Evolutionary conservation across 2,888 invertebrate species (phyloP), one percentile per base, ranked within the genome.

Genomic region (Phyto melanocephala): DNA sequence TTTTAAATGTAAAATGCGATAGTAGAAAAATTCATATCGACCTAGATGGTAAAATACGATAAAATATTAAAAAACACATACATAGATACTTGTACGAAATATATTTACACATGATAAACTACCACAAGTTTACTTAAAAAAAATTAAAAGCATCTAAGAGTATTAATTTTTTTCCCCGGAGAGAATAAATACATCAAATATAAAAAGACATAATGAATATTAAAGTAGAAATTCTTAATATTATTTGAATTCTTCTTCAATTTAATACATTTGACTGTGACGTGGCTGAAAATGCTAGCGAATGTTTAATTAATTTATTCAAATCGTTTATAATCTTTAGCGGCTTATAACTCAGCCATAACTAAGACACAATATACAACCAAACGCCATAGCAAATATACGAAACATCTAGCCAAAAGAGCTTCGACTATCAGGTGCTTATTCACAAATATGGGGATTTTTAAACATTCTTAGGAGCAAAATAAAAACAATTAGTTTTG

Each of bases 281-380:
- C 5, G 47, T 80, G 28, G 20, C 37, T 54, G 28, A 60, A 10
- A 67, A 52, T 62, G 67, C 37, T n/a, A n/a, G 70, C 70, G 78
- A 78, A 82, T 80, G 70, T 68, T 74, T 84, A 84, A 85, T 84
- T 85, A 82, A 84, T 82, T 84, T 84, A 84, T 82, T 85, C 79
- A 76, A 82, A 82, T 84, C 74, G 65, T 42, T 79, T 80, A 47
- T 82, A 78, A 80, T 81, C 83, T 77, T 74, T 17, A 47, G 17
- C 45, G 63, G 75, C 74, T 68, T 74, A 50, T 68, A 60, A 60
- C 52, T 75, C 77, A 62, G 50, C 42, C 40, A 15, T 40, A 37
- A 17, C 52, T 24, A 22, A 17, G 22, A 8, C 54, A 68, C 22
- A 40, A 40, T 3, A 11, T 35, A 8, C 11, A 35, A 35, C 40